Conservation (phyloP, 2,797 vertebrate species). For the Okamejei kenojei region DNA sequence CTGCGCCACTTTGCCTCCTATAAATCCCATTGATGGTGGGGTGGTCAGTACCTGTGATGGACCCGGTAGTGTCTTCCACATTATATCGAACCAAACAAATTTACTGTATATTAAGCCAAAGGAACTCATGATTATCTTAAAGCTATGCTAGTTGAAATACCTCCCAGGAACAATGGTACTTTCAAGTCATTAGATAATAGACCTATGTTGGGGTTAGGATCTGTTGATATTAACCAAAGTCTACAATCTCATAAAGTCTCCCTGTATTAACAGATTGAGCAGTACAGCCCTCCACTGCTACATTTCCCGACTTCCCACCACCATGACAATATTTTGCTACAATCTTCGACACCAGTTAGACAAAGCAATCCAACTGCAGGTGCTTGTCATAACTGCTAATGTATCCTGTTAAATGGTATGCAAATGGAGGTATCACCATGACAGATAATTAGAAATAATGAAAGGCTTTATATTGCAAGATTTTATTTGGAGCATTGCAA, state of each 20-base stretch:
- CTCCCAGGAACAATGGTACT: neutral
- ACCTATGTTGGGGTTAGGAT: neutral
- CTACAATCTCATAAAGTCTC: neutral
- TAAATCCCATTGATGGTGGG: too few species aligned
- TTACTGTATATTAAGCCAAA: neutral
- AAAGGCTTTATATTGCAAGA: slow-evolving; percentile 17
- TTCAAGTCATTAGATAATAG: neutral
- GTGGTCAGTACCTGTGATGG: too few species aligned
- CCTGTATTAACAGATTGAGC: neutral
- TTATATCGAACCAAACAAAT: neutral
- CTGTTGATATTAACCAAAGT: neutral
- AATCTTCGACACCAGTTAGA: neutral
- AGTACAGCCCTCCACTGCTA: neutral
- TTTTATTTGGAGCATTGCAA: too few species aligned
- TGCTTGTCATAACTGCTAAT: slow-evolving; percentile 17
- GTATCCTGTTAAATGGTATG: slow-evolving; percentile 21
- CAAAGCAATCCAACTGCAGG: neutral
- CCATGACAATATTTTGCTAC: neutral
- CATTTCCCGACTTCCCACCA: neutral
- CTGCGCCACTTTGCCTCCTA: too few species aligned
- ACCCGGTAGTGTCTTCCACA: too few species aligned
- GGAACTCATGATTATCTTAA: neutral
- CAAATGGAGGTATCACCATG: slow-evolving; percentile 19
- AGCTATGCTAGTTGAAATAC: neutral
- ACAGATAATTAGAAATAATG: slow-evolving; percentile 34